A percentile compares a stretch with the other conserved stretches of the same genome.
Conservation (phyloP, 2,888 invertebrate species). For the Anagyrus pseudococci region DNA sequence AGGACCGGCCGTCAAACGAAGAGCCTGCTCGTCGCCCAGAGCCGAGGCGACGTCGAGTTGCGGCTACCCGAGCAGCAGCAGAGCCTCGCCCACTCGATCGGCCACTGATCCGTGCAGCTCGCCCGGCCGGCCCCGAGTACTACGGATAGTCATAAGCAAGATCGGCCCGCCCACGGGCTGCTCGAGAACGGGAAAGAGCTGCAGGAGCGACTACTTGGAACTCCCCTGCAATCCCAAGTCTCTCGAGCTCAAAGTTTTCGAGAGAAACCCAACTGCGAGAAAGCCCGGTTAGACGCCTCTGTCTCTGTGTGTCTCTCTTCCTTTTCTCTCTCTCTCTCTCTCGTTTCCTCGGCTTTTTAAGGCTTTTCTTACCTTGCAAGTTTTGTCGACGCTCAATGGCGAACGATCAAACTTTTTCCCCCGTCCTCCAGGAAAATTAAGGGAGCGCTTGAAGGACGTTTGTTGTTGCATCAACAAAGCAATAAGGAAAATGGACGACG, state of each 20-base stretch:
- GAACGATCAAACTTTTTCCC: too few species aligned
- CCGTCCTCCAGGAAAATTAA: slow-evolving; percentile 21
- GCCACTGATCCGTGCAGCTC: background rate
- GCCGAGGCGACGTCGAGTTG: background rate
- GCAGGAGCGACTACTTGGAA: slow-evolving; percentile 29
- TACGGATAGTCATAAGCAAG: background rate
- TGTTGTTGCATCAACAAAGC: slow-evolving; percentile 19
- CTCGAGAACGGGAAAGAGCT: slow-evolving; percentile 13
- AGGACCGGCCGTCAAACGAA: background rate
- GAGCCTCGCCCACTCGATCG: background rate
- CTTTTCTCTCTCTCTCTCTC: background rate
- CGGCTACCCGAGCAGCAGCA: background rate
- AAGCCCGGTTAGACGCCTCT: background rate
- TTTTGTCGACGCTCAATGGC: too few species aligned
- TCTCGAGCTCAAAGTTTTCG: slow-evolving; percentile 14
- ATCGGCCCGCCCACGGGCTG: background rate
- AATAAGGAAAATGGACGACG: background rate
- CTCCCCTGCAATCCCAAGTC: slow-evolving; percentile 43
- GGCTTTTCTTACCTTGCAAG: too few species aligned
- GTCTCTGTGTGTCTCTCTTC: background rate
- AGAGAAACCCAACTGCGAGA: background rate
- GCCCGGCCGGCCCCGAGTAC: background rate
- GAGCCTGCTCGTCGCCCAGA: too few species aligned
- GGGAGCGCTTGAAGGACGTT: slow-evolving; percentile 8
- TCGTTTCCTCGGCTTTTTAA: too few species aligned